Evolutionary conservation across 2,888 invertebrate species (phyloP).

Genomic region (Diogma glabrata): DNA sequence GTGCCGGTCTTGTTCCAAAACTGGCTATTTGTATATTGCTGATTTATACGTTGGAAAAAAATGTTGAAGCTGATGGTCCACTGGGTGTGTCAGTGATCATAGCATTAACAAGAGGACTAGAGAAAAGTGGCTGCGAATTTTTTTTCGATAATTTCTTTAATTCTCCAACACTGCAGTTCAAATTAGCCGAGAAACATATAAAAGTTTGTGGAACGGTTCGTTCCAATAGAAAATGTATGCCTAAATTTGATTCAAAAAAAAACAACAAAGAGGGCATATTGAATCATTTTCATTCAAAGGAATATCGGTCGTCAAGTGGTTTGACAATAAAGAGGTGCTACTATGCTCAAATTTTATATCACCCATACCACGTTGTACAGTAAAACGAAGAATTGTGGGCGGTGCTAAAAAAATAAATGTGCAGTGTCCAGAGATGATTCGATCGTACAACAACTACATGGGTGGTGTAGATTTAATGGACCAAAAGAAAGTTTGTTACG

Average conservation of each 20-base stretch:
- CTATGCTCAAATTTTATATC: conserved; percentile 10
- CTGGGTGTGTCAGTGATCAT: conserved; percentile 12
- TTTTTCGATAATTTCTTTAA: conserved; percentile 11
- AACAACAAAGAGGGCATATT: conserved; percentile 10
- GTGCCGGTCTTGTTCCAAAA: not conserved
- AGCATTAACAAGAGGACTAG: not conserved
- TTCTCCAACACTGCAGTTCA: conserved; percentile 1
- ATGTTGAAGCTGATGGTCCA: conserved; percentile 1
- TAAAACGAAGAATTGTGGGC: not conserved
- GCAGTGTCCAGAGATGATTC: conserved; percentile 10
- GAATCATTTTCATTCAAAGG: conserved; percentile 9
- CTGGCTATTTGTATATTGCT: not conserved
- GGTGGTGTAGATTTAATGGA: conserved; percentile 14
- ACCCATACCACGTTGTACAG: conserved; percentile 5
- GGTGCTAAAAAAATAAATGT: conserved; percentile 13
- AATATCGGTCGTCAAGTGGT: conserved; percentile 14
- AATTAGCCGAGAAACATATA: conserved; percentile 3
- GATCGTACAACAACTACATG: conserved; percentile 10
- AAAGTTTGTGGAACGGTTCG: conserved; percentile 14
- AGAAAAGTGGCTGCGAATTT: conserved; percentile 4
- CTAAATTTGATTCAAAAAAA: conserved; percentile 11
- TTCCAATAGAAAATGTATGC: conserved; percentile 13
- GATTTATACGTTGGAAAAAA: not conserved
- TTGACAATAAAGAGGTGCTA: conserved; percentile 11
- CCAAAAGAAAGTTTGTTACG: conserved; percentile 15